Evolutionary conservation across 1,140 invertebrate genomes (phyloP), one percentile per base, ranked within the genome.

Genomic region (Phthorimaea operculella): DNA sequence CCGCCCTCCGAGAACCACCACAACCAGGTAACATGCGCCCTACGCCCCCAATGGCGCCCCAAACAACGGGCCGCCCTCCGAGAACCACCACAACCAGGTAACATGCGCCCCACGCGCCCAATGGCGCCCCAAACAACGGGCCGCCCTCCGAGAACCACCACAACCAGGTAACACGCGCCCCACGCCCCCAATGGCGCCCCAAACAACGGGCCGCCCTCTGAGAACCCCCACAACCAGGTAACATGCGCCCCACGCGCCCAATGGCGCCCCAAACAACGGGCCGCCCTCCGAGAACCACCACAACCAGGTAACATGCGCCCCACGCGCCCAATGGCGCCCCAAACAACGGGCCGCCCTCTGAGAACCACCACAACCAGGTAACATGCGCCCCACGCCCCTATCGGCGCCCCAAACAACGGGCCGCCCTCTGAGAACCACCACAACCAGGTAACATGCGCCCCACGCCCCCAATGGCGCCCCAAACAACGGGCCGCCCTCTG

Each of bases 341-440:
- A 44, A 74, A 72, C 59, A 70, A 70, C 9, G 60, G 65, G 0
- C 53, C 70, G 17, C 65, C 63, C 8, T 39, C 49, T 18, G 75
- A 77, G 0, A 69, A 62, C 48, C 66, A 74, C 21, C 72, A 73
- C 50, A 66, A n/a, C n/a, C n/a, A n/a, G n/a, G n/a, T n/a, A n/a
- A n/a, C n/a, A n/a, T n/a, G n/a, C 76, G 65, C 72, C 76, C 53
- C 74, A 79, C 33, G 57, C 70, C 53, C 18, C 65, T 44, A 72
- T 68, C 42, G 44, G 63, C 12, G 51, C 61, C 39, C 63, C 65
- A 44, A 74, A 72, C 59, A 70, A 70, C 9, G 60, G 65, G 0
- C 53, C 70, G 17, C 65, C 63, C 8, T 39, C 49, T 18, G 75
- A 77, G 0, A 69, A 62, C 48, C 66, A 74, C 21, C 72, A 73